These are phyloP conservation scores for Lycia hirtaria DNA, from an alignment of 2,888 invertebrate genomes.

Conservation along the genomic window DNA sequence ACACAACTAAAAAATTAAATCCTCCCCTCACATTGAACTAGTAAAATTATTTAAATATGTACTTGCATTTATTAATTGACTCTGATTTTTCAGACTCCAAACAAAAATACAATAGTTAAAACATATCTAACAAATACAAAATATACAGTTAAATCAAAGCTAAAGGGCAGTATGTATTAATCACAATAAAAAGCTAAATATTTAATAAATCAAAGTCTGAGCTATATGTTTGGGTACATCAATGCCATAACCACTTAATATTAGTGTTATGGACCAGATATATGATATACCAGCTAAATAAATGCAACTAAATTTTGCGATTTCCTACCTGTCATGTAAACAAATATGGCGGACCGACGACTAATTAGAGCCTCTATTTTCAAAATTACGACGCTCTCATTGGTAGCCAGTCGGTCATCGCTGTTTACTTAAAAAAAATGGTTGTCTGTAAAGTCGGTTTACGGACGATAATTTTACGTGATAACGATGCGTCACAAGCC, in stretches of 20 bases:
- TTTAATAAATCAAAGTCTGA: not conserved
- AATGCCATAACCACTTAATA: not conserved
- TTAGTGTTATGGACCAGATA: not conserved
- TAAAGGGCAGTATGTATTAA: conserved; percentile 18
- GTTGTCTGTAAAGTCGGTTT: too few relatives aligned
- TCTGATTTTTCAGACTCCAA: conserved; percentile 5
- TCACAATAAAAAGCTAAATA: conserved; percentile 1
- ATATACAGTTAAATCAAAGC: conserved; percentile 16
- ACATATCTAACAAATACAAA: conserved; percentile 16
- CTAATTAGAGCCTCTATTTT: too few relatives aligned
- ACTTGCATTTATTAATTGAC: conserved; percentile 29
- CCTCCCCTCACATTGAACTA: conserved; percentile 19
- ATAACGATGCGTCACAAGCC: too few relatives aligned
- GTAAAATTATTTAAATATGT: conserved; percentile 46
- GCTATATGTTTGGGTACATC: not conserved
- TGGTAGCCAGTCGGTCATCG: too few relatives aligned
- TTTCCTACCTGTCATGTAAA: too few relatives aligned
- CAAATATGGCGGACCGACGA: too few relatives aligned
- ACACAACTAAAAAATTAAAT: conserved; percentile 29
- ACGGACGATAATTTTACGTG: too few relatives aligned
- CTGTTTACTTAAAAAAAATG: too few relatives aligned
- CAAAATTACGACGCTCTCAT: too few relatives aligned
- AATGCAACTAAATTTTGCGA: too few relatives aligned
- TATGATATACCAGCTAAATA: not conserved
- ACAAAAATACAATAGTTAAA: conserved; percentile 39